Percentiles rank a stretch among this genome's conserved stretches.
These are phyloP conservation scores for Tetragonisca angustula DNA, from an alignment of 2,888 invertebrate genomes.

Conservation along the genomic window DNA sequence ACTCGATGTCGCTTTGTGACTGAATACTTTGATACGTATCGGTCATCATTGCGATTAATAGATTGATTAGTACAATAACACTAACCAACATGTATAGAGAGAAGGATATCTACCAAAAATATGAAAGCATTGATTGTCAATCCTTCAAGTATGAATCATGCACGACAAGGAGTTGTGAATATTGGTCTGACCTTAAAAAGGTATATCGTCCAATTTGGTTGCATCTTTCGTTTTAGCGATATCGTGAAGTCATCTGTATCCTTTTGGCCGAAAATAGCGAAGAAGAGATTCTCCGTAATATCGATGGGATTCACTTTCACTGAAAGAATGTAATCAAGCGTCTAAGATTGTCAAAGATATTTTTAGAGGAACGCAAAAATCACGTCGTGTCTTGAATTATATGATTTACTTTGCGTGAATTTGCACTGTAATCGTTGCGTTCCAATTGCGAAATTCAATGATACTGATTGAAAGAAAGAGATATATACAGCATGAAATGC, in stretches of 20 bases:
- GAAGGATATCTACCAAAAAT: constrained; percentile 86
- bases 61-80: constrained; percentile 98
- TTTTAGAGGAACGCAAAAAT: constrained; percentile 11
- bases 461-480: constrained; percentile 21
- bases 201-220: constrained; percentile 93
- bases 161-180: neutral
- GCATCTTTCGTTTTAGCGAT: constrained; percentile 83
- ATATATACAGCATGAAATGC: constrained; percentile 6
- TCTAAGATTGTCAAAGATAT: constrained; percentile 31
- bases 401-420: neutral
- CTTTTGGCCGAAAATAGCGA: constrained; percentile 98
- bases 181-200: constrained; percentile 89
- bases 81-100: constrained; percentile 99
- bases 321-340: constrained; percentile 83
- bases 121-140: constrained; percentile 29
- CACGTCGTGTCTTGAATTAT: neutral
- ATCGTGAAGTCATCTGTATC: constrained; percentile 88
- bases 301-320: constrained; percentile 95
- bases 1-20: constrained; percentile 91
- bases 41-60: constrained; percentile 99
- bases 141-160: neutral
- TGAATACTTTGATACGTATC: constrained; percentile 99
- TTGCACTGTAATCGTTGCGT: constrained; percentile 31
- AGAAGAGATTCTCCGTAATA: constrained; percentile 99
- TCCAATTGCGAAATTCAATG: neutral